These are phyloP conservation scores for Oligia latruncula DNA, from an alignment of 2,888 invertebrate genomes.

Conservation along the genomic window DNA sequence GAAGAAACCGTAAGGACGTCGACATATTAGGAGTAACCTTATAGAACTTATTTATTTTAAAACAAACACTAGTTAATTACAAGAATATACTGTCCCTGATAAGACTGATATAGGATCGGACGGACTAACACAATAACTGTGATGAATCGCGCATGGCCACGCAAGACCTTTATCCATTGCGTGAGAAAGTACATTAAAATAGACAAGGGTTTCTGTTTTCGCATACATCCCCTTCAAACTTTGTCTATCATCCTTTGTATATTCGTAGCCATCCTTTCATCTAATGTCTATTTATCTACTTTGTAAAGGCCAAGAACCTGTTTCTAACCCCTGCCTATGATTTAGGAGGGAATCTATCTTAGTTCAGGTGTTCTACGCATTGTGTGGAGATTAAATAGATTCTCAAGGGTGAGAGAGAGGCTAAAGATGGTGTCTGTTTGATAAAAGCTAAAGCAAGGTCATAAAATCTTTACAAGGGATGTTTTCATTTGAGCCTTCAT, in stretches of 20 bases:
- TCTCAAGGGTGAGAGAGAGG: constrained; percentile 55
- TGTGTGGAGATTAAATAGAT: constrained; percentile 59
- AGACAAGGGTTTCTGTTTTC: constrained; percentile 75
- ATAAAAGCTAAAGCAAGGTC: constrained; percentile 5
- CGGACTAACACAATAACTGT: constrained; percentile 39
- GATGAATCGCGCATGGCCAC: constrained; percentile 61
- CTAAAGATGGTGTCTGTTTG: not conserved
- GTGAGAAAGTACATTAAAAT: constrained; percentile 81
- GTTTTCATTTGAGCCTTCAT: not conserved
- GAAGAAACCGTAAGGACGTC: not conserved
- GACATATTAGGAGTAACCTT: constrained; percentile 39
- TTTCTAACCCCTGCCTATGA: constrained; percentile 73
- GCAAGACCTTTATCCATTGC: constrained; percentile 70
- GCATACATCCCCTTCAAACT: constrained; percentile 75
- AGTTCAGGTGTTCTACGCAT: constrained; percentile 73
- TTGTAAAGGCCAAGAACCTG: constrained; percentile 82
- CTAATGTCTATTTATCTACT: constrained; percentile 82
- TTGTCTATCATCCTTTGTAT: constrained; percentile 72
- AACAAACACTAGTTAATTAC: constrained; percentile 39
- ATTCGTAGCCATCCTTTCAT: constrained; percentile 75
- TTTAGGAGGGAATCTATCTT: constrained; percentile 67
- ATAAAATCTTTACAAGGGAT: not conserved
- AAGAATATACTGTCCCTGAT: constrained; percentile 47
- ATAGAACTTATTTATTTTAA: constrained; percentile 15
- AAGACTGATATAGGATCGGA: constrained; percentile 42